Evolutionary conservation across 2,797 vertebrate species (phyloP).

Genomic region (Emys orbicularis): DNA sequence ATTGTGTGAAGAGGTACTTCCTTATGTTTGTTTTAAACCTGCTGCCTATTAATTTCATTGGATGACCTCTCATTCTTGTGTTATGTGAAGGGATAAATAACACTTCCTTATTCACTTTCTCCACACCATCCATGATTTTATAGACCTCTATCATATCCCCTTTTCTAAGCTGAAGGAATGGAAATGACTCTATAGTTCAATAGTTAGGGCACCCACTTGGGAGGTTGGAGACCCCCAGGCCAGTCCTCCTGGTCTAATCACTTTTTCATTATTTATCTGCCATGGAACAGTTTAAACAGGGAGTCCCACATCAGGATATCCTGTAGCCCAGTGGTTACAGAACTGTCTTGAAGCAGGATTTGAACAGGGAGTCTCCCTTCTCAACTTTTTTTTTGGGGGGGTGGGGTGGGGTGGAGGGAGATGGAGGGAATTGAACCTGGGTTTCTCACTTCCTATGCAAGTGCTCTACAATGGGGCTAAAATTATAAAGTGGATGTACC

Average conservation of each 20-base stretch:
- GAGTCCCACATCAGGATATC: not conserved
- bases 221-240: not conserved
- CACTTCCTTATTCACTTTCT: too few relatives aligned
- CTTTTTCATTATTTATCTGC: not conserved
- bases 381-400: too few relatives aligned
- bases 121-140: too few relatives aligned
- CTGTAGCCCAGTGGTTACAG: not conserved
- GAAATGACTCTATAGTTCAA: not conserved
- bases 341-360: not conserved
- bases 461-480: not conserved
- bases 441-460: not conserved
- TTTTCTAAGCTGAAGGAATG: not conserved
- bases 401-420: not conserved
- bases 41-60: too few relatives aligned
- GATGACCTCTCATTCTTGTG: too few relatives aligned
- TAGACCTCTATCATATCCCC: not conserved
- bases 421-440: not conserved
- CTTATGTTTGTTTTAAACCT: too few relatives aligned
- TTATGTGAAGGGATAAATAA: too few relatives aligned
- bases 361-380: not conserved
- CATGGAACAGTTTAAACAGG: not conserved
- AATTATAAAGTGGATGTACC: not conserved
- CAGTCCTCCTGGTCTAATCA: not conserved
- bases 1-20: too few relatives aligned
- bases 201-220: not conserved